Evolutionary conservation across 64 coral and sea anemone genomes (phyloP).

Genomic region (Exaiptasia diaphana): DNA sequence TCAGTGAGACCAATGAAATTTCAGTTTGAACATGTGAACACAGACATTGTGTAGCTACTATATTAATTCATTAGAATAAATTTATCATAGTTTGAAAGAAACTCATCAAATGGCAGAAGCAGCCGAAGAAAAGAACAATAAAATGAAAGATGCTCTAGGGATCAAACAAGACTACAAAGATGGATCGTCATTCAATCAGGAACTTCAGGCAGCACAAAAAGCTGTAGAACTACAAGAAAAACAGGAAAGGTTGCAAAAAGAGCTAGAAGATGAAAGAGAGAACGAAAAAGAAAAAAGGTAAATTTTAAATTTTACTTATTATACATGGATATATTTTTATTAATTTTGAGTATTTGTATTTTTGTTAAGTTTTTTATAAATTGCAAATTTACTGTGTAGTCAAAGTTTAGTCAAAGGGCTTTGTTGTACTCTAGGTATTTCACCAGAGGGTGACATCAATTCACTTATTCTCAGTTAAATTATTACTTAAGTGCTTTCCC

Average conservation of each 20-base stretch:
- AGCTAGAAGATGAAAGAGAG: conserved; percentile 59
- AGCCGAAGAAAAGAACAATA: conserved; percentile 89
- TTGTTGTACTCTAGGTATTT: no score
- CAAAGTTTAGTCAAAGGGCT: no score
- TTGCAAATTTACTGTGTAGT: no score
- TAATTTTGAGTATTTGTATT: neutral
- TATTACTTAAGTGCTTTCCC: no score
- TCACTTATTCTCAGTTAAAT: no score
- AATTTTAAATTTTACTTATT: neutral
- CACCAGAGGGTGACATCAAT: no score
- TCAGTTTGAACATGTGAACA: no score
- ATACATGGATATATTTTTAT: neutral
- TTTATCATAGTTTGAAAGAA: conserved; percentile 74
- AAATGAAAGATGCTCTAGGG: conserved; percentile 86
- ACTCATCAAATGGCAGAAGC: conserved; percentile 90
- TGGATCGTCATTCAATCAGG: conserved; percentile 88
- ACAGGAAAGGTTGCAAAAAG: conserved; percentile 34
- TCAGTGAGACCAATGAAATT: no score
- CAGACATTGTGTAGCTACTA: no score
- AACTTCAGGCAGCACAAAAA: conserved; percentile 71
- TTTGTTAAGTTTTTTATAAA: no score
- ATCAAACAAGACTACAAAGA: conserved; percentile 93
- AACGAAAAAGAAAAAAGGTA: conserved; percentile 29
- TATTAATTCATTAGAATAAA: no score
- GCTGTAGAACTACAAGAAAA: conserved; percentile 38